phyloP scores from a whole-genome alignment of 2,888 invertebrate species.

The Horisme vitalbata region DNA sequence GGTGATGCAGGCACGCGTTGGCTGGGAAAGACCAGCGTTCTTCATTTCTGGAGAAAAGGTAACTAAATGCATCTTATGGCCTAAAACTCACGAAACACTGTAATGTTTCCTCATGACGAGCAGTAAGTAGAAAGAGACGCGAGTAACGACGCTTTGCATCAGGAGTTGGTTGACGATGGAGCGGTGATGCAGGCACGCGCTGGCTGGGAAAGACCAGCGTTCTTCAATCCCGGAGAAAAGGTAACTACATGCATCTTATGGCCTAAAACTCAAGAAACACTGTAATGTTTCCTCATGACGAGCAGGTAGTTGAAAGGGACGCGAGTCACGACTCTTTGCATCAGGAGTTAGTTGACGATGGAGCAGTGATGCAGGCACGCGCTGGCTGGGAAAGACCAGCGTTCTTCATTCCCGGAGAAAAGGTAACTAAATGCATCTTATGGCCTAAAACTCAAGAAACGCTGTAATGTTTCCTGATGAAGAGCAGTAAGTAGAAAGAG shows the following conservation, averaged over 20 bases:
- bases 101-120: conserved; percentile 92
- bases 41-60: conserved; percentile 81
- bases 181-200: conserved; percentile 95
- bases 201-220: conserved; percentile 95
- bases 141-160: conserved; percentile 71
- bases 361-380: too few species aligned
- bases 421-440: conserved; percentile 39
- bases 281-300: too few species aligned
- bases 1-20: conserved; percentile 93
- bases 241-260: conserved; percentile 31
- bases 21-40: conserved; percentile 95
- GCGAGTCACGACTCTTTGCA: too few species aligned
- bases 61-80: too few species aligned
- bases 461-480: too few species aligned
- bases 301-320: too few species aligned
- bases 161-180: conserved; percentile 87
- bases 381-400: too few species aligned
- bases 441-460: too few species aligned
- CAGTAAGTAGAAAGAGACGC: conserved; percentile 89
- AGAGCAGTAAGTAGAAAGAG: too few species aligned
- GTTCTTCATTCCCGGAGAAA: too few species aligned
- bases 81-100: conserved; percentile 91
- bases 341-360: too few species aligned
- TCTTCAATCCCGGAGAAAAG: conserved; percentile 84
- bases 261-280: too few species aligned